Conservation (phyloP, 2,888 invertebrate genomes). For the Cremastobaeus sp. region DNA sequence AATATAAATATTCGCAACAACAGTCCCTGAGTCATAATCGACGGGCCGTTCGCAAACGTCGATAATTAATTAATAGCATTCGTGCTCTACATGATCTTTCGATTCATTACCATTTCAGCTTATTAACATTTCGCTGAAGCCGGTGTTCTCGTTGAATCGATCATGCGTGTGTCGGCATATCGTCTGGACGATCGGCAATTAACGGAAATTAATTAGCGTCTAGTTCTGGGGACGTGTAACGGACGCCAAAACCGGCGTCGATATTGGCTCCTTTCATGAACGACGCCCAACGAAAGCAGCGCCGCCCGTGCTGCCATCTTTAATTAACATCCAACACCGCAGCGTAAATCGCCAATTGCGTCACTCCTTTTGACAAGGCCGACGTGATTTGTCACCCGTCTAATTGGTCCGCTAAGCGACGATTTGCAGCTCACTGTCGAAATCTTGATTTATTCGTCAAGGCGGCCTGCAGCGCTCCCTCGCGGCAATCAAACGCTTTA, state of each 20-base stretch:
- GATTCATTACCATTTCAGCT: no score
- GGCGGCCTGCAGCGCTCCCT: slow-evolving; percentile 38
- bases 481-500: slow-evolving; percentile 42
- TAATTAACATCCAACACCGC: slow-evolving; percentile 42
- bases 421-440: slow-evolving; percentile 53
- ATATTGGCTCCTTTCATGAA: slow-evolving; percentile 30
- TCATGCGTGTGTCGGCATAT: slow-evolving; percentile 38
- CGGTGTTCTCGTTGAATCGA: slow-evolving; percentile 29
- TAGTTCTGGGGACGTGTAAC: slow-evolving; percentile 22
- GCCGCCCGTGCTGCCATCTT: slow-evolving; percentile 40
- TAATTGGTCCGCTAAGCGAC: slow-evolving; percentile 53
- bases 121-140: slow-evolving; percentile 25
- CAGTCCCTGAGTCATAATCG: no score
- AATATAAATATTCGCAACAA: no score
- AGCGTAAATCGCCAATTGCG: slow-evolving; percentile 63
- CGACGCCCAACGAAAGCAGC: slow-evolving; percentile 15
- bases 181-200: slow-evolving; percentile 41
- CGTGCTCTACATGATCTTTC: slow-evolving; percentile 13
- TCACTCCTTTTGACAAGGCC: slow-evolving; percentile 61
- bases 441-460: slow-evolving; percentile 54
- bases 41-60: no score
- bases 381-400: slow-evolving; percentile 63
- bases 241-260: slow-evolving; percentile 24
- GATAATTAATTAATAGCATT: slow-evolving; percentile 15
- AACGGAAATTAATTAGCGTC: slow-evolving; percentile 51